Evolutionary conservation across 2,888 invertebrate species (phyloP).

Genomic region (Sinhomidia bicolor): DNA sequence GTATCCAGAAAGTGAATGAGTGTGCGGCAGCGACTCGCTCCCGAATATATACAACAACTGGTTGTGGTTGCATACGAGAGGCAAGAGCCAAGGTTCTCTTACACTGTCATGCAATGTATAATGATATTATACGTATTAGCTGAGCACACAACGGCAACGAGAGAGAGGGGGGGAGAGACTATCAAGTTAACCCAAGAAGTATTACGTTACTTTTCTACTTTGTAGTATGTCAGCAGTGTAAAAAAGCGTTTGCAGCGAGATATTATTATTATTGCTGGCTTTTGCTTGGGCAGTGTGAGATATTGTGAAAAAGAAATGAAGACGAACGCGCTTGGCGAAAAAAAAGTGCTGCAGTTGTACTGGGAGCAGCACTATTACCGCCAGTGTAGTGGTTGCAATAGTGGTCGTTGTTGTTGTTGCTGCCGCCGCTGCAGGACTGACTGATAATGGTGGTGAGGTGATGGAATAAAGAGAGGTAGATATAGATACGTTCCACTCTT

Average conservation of each 20-base stretch:
- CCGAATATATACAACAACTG: conserved; percentile 53
- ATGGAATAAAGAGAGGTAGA: neutral
- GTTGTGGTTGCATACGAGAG: neutral
- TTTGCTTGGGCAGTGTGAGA: neutral
- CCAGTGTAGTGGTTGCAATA: too few species aligned
- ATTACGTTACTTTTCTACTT: neutral
- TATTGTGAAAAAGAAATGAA: too few species aligned
- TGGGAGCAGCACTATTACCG: neutral
- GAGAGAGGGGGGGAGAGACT: too few species aligned
- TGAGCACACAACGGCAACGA: neutral
- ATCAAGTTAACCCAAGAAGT: neutral
- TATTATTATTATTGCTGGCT: too few species aligned
- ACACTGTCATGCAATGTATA: conserved; percentile 3
- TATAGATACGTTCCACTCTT: neutral
- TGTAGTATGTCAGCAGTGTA: neutral
- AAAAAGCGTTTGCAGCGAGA: neutral
- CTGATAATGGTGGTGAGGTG: too few species aligned
- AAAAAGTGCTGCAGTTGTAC: neutral
- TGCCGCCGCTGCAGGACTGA: neutral
- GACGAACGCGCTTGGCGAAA: too few species aligned
- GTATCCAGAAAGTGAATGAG: conserved; percentile 73
- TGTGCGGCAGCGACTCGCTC: conserved; percentile 50
- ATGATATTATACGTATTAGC: too few species aligned
- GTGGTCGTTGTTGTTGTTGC: neutral
- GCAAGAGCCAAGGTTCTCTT: conserved; percentile 17